Base-by-base conservation (phyloP, 37 sponge, comb jelly and placozoan genomes). In the Crambe crambe region DNA sequence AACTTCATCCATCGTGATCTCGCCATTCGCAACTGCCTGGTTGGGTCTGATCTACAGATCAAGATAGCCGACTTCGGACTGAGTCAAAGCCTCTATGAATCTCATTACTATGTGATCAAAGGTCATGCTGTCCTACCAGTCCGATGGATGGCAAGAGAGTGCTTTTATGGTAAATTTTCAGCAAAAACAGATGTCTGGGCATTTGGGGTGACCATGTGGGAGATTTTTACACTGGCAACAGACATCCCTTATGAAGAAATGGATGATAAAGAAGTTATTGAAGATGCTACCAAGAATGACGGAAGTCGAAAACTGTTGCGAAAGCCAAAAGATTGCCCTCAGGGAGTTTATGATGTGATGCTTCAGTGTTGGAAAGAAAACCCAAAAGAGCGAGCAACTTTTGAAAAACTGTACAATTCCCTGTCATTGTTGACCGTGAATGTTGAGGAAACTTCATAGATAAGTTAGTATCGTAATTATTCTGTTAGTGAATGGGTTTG, bases 61-160 rank as follows among this genome's bases (percentile, higher is more conserved):
- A 94, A 94, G 72, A 80, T 94, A 31, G 87, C 90, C 12, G 94
- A 94, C 47, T 94, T 94, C 69, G 94, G 90, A 6, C 86, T 87
- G 88, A 89, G 87, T 36, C 76, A 77, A 41, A 86, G 80, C 36
- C 82, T 89, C 30, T 93, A 93, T 66, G 58, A 58, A 60, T 70
- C 80, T 38, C 58, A 83, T 60, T 93, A 93, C 77, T 89, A 87
- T 61, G 30, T 35, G 30, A 21, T 89, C 38, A 61, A 79, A 47
- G 87, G 94, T 0, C 38, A 54, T 21, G 73, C 80, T 31, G 44
- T 89, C 56, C 80, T 88, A 9, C 89, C 86, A 32, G 80, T 86
- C 64, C 75, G 94, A 27, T 94, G 94, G 94, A 94, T 94, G 94
- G 80, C 94, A 20, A 81, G 40, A 1, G 94, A 94, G 70, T 77